Evolutionary conservation across 1,140 invertebrate genomes (phyloP).

Genomic region (Saccostrea cuccullata): DNA sequence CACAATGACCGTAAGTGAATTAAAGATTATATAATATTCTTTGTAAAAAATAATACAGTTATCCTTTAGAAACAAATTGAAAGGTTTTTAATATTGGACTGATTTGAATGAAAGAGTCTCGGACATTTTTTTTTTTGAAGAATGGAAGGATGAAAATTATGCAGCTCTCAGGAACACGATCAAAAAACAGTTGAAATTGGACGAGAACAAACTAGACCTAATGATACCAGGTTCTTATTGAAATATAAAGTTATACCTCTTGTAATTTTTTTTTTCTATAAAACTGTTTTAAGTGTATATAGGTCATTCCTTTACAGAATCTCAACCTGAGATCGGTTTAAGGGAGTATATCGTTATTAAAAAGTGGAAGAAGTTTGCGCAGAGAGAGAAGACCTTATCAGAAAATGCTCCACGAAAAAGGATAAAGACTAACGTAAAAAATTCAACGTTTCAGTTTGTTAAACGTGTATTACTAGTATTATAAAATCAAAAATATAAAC

Average conservation of each 20-base stretch:
- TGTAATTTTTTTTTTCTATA: too few species aligned
- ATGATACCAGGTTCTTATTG: conserved; percentile 5
- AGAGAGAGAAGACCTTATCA: not conserved
- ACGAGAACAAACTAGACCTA: not conserved
- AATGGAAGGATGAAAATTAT: not conserved
- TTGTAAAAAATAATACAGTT: too few species aligned
- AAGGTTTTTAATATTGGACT: not conserved
- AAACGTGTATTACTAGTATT: not conserved
- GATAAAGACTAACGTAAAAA: not conserved
- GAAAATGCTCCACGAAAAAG: not conserved
- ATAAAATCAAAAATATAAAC: not conserved
- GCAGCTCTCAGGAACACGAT: not conserved
- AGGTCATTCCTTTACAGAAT: not conserved
- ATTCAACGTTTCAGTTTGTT: not conserved
- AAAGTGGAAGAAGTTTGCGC: not conserved
- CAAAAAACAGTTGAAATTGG: not conserved
- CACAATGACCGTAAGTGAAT: not conserved
- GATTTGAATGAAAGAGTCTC: not conserved
- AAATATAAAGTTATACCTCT: not conserved
- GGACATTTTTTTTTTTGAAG: not conserved
- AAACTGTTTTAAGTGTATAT: too few species aligned
- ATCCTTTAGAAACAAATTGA: too few species aligned
- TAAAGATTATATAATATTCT: not conserved
- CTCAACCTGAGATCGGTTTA: not conserved
- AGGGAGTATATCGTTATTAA: not conserved